These are phyloP conservation scores for Cladopsammia gracilis DNA, from an alignment of 64 coral and sea anemone species.

Conservation along the genomic window DNA sequence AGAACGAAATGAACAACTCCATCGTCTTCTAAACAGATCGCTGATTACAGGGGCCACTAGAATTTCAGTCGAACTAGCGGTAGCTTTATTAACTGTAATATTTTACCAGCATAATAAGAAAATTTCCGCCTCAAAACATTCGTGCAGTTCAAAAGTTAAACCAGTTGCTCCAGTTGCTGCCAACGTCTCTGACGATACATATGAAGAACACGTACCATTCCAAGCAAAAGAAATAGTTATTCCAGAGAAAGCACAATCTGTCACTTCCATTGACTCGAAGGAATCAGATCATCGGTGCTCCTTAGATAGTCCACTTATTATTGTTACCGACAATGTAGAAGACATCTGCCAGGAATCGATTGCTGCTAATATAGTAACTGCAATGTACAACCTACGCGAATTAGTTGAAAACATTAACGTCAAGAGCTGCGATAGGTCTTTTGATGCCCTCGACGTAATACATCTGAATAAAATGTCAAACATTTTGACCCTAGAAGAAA, in stretches of 20 bases:
- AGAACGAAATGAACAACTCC: constrained; percentile 67
- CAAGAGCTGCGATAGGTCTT: constrained; percentile 7
- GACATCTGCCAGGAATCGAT: constrained; percentile 36
- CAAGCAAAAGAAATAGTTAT: background rate
- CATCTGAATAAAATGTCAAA: constrained; percentile 48
- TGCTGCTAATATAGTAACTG: constrained; percentile 1
- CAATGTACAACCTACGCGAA: background rate
- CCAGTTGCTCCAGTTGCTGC: background rate
- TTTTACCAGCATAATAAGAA: constrained; percentile 37
- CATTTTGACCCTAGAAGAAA: constrained; percentile 1
- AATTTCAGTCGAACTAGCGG: constrained; percentile 31
- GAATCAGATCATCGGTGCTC: background rate
- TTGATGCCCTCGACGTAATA: constrained; percentile 33
- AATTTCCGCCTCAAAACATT: background rate
- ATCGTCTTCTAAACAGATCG: constrained; percentile 34
- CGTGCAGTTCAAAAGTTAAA: background rate
- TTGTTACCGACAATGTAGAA: constrained; percentile 4
- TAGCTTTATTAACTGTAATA: constrained; percentile 22
- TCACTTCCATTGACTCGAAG: no score
- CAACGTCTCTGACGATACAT: no score
- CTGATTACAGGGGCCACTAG: constrained; percentile 17
- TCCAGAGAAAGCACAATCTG: no score
- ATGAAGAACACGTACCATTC: no score
- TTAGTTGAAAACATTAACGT: background rate
- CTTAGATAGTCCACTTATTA: background rate